Evolutionary conservation across 2,797 vertebrate genomes (phyloP).

Genomic region (Chlorospingus flavigularis): DNA sequence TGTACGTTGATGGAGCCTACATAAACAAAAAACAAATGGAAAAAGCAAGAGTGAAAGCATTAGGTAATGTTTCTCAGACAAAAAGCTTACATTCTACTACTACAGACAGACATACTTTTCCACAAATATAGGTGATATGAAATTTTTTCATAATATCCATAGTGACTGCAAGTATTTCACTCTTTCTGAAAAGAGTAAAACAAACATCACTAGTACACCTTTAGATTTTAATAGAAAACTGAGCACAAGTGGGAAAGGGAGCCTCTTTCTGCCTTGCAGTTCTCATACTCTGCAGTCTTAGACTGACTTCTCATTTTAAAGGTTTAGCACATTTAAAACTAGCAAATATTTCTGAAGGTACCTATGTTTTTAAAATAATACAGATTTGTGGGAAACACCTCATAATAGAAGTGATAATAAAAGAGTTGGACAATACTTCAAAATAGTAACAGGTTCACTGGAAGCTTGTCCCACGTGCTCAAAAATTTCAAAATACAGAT

Average conservation of each 20-base stretch:
- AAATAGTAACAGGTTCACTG: neutral
- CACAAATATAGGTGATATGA: neutral
- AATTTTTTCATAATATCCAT: neutral
- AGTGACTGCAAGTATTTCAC: neutral
- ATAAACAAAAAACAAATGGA: slow-evolving; percentile 10
- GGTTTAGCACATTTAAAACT: neutral
- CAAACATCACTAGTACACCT: neutral
- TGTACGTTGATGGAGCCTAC: slow-evolving; percentile 94
- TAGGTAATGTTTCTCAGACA: neutral
- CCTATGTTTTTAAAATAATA: neutral
- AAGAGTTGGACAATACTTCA: neutral
- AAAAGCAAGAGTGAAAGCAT: slow-evolving; percentile 23
- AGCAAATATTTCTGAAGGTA: neutral
- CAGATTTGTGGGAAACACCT: neutral
- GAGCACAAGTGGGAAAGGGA: neutral
- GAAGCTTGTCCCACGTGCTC: neutral
- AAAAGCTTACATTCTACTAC: neutral
- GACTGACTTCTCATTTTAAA: neutral
- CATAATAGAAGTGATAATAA: neutral
- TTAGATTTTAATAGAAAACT: neutral
- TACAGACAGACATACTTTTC: neutral
- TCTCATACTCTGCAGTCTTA: neutral
- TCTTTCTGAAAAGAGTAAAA: neutral
- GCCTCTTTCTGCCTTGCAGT: neutral
- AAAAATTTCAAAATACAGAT: neutral